These are phyloP conservation scores for Syngnathus acus DNA, from an alignment of 2,797 vertebrate species.

Conservation along the genomic window DNA sequence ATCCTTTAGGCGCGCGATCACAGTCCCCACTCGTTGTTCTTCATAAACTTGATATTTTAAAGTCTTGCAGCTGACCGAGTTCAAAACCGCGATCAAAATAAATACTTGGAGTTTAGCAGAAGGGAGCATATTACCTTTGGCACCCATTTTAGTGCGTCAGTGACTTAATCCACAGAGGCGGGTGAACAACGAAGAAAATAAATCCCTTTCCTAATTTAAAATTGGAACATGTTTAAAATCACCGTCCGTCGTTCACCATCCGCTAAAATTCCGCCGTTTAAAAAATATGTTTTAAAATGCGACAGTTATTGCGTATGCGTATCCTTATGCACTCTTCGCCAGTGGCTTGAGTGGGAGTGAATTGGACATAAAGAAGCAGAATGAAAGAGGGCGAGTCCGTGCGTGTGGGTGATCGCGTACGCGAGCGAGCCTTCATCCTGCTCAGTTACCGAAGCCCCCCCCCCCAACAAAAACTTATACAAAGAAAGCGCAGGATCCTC, in stretches of 20 bases:
- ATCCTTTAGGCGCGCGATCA: conserved; percentile 84
- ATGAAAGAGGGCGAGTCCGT: not conserved
- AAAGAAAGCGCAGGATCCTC: conserved; percentile 2
- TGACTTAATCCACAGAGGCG: conserved; percentile 34
- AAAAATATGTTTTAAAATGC: not conserved
- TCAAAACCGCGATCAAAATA: conserved; percentile 44
- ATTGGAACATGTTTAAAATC: conserved; percentile 58
- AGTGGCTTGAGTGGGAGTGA: conserved; percentile 1
- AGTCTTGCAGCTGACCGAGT: conserved; percentile 71
- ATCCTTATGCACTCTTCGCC: conserved; percentile 40
- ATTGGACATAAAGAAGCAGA: not conserved
- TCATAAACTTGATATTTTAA: conserved; percentile 93
- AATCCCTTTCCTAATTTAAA: conserved; percentile 33
- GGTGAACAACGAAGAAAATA: not conserved
- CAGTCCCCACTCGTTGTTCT: conserved; percentile 88
- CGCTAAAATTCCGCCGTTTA: conserved; percentile 1
- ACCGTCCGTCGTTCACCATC: conserved; percentile 11
- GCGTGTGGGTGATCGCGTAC: conserved; percentile 10
- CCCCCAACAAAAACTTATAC: not conserved
- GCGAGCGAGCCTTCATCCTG: conserved; percentile 20
- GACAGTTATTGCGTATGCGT: conserved; percentile 34
- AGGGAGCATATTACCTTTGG: conserved; percentile 42
- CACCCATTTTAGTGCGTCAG: conserved; percentile 43
- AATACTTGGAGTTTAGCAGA: conserved; percentile 44
- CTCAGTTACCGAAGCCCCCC: conserved; percentile 53